Base-by-base conservation (phyloP, 2,113 vertebrate species). In the Mohoua ochrocephala region DNA sequence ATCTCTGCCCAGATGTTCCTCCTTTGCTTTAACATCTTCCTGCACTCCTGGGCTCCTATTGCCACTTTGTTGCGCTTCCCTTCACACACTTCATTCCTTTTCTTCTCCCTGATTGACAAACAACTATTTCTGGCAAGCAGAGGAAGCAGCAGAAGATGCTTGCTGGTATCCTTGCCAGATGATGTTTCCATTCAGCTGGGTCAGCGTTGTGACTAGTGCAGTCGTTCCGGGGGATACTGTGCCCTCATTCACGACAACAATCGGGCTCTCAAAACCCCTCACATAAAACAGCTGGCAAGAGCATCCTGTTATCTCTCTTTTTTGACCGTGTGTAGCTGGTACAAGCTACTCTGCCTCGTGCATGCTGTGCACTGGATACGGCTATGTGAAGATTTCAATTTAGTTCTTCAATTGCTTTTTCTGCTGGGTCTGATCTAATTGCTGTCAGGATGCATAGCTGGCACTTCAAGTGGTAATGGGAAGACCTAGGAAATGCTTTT, bases 231-330 rank as follows among this genome's bases (percentile, higher is more conserved):
- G 56, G 47, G 52, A 90, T 28, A 78, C 95, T 95, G 57, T 79
- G 77, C 68, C 84, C 63, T 93, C 89, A 93, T 97, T 95, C 94
- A 95, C 39, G 17, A 39, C 54, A 93, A 93, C 90, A 96, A 89
- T 92, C 14, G 1, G 35, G 60, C 45, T 96, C 95, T 94, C 83
- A 92, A 69, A 91, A 87, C 82, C 69, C 39, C 63, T 70, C 90
- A 84, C 75, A 96, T 57, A 84, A 94, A 95, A 97, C 74, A 78
- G 78, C 88, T 97, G 91, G 86, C 90, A 93, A 89, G 61, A 74
- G 60, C 81, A 78, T 75, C 74, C 53, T 68, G 73, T 91, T 92
- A 68, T 91, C 87, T 89, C 82, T 76, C 49, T 67, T 33, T 71
- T 87, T 87, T 88, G 68, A 71, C 88, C 86, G 67, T 49, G 67